Percentiles rank a stretch among this genome's conserved stretches.
phyloP scores from a whole-genome alignment of 2,113 vertebrate species.

The Butastur rufipennis region DNA sequence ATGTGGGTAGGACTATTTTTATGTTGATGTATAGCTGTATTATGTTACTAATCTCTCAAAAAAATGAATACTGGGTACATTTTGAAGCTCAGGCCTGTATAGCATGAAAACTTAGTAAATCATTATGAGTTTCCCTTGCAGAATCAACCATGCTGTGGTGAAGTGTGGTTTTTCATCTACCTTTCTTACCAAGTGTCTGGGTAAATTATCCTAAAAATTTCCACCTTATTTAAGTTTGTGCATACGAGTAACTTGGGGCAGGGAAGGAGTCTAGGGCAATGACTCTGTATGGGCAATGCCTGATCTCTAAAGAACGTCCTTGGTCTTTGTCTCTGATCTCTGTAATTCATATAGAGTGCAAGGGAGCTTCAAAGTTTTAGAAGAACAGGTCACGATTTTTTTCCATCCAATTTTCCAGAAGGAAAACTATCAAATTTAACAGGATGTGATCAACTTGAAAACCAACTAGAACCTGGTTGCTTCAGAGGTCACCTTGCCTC shows the following conservation, averaged over 20 bases:
- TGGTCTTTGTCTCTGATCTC: background rate
- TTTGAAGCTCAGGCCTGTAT: background rate
- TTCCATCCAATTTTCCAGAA: background rate
- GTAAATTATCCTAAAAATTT: background rate
- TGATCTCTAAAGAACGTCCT: background rate
- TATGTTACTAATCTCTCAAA: background rate
- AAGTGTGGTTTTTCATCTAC: background rate
- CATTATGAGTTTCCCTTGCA: background rate
- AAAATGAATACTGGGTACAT: background rate
- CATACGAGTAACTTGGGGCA: fast-evolving
- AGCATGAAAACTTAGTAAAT: background rate
- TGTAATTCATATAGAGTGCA: background rate
- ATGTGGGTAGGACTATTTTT: background rate
- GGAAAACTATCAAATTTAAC: background rate
- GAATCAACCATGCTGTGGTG: background rate
- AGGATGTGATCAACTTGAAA: background rate
- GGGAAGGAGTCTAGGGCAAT: background rate
- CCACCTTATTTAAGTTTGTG: background rate
- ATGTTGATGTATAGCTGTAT: background rate
- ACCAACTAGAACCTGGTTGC: background rate
- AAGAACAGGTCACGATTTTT: background rate
- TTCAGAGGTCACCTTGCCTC: background rate
- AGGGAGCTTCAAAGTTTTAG: background rate
- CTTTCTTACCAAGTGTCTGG: background rate
- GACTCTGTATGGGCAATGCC: background rate